Conservation (phyloP, 2,113 vertebrate species). For the Platycercus adscitus region DNA sequence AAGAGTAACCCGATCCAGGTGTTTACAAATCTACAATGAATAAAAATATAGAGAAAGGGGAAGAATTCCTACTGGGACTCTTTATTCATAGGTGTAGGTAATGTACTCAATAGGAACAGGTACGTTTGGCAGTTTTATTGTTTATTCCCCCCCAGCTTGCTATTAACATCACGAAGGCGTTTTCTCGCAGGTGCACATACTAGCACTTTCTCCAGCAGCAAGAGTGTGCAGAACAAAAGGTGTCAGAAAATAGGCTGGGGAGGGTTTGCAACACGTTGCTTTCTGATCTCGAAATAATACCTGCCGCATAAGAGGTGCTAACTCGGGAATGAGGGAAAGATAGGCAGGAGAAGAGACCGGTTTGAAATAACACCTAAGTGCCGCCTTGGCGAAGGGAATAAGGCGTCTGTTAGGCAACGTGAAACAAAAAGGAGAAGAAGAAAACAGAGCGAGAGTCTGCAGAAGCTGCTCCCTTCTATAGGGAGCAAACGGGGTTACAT, state of each 20-base stretch:
- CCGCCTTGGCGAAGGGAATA: background rate
- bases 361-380: background rate
- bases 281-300: conserved; percentile 16
- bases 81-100: conserved; percentile 50
- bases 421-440: background rate
- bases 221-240: background rate
- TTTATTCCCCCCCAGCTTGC: conserved; percentile 71
- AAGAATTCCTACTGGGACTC: conserved; percentile 34
- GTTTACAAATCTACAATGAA: conserved; percentile 80
- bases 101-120: conserved; percentile 52
- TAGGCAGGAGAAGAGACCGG: background rate
- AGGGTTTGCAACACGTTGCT: conserved; percentile 3
- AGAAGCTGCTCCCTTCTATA: background rate
- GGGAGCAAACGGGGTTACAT: background rate
- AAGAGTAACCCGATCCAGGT: conserved; percentile 85
- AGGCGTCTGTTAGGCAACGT: background rate
- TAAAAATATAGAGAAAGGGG: conserved; percentile 63
- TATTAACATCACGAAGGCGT: conserved; percentile 61
- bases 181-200: conserved; percentile 68
- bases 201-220: conserved; percentile 19
- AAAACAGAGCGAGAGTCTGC: background rate
- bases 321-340: background rate
- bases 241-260: background rate
- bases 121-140: conserved; percentile 73
- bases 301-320: background rate